Evolutionary conservation across 2,113 vertebrate species (phyloP), one percentile per base, ranked within the genome.

Genomic region (Prinia subflava): DNA sequence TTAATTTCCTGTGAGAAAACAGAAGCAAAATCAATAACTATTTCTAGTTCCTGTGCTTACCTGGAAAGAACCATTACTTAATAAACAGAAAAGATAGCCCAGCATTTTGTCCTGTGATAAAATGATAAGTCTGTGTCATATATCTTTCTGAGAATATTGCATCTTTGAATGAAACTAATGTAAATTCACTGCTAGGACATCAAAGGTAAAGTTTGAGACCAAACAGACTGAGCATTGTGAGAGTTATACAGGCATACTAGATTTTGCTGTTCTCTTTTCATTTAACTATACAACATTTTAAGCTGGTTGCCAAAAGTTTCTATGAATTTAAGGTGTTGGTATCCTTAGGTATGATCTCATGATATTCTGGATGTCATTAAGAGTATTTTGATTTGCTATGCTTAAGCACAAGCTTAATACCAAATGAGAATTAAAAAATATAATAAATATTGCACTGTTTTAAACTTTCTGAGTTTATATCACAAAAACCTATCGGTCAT

Each of bases 1-100:
- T 92, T 80, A 77, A 92, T 95, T 94, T 94, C 94, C 86, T 73
- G 71, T 81, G 71, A 90, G 46, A 90, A 92, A 92, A 80, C 20
- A 83, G 44, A 74, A 86, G 10, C 10, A 90, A 94, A 92, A 92
- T 83, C 88, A 92, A 85, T 86, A 94, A 65, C 67, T 50, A 16
- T 53, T 95, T 95, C 55, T 88, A 80, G n/a, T 62, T 85, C 59
- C n/a, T 62, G 28, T 57, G 55, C 55, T 85, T 92, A 84, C 70
- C 46, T 90, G 71, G 55, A 83, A 85, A 90, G 57, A 91, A 25
- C 35, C 62, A 68, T 75, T 85, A 44, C 22, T 85, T 93, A 91
- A 89, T 93, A 91, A 91, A 56, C 49, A 88, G 75, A 76, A 83
- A 83, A 85, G n/a, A 79, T 28, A 84, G 22, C 5, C 57, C 8